Conservation (phyloP, 2,888 invertebrate species). For the Sminthurides aquaticus region DNA sequence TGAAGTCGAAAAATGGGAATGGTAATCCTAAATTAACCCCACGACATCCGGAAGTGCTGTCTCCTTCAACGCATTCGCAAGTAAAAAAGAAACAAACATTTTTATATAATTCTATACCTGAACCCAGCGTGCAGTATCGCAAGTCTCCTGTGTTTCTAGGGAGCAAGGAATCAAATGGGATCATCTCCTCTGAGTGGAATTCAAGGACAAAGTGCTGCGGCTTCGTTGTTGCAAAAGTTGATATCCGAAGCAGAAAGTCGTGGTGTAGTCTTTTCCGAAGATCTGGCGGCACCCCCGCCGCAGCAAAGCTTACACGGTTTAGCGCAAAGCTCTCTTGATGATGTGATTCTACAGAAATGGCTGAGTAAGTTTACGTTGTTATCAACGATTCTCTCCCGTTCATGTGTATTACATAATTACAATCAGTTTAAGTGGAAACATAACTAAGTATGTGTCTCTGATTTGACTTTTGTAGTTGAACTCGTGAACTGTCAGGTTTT, state of each 20-base stretch:
- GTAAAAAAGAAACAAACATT: background rate
- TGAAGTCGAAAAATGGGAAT: conserved; percentile 48
- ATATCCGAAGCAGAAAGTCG: conserved; percentile 84
- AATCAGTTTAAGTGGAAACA: background rate
- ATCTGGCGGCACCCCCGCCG: conserved; percentile 66
- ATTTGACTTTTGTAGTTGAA: conserved; percentile 67
- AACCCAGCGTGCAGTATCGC: background rate
- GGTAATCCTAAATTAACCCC: conserved; percentile 26
- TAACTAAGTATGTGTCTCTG: conserved; percentile 4
- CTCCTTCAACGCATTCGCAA: conserved; percentile 29
- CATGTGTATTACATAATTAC: background rate
- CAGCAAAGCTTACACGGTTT: conserved; percentile 75
- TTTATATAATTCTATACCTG: background rate
- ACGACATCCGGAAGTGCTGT: conserved; percentile 33
- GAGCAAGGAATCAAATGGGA: conserved; percentile 32
- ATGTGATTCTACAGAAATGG: conserved; percentile 89
- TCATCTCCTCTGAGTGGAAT: conserved; percentile 48
- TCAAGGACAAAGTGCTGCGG: conserved; percentile 52
- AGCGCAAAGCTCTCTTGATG: conserved; percentile 80
- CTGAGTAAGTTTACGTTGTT: conserved; percentile 59
- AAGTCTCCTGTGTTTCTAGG: conserved; percentile 17
- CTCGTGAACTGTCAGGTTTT: conserved; percentile 88
- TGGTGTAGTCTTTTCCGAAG: conserved; percentile 92
- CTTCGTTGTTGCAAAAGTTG: conserved; percentile 81
- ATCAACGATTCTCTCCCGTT: background rate